Base-by-base conservation (phyloP, 1,140 invertebrate species). In the Chrysoperla carnea region DNA sequence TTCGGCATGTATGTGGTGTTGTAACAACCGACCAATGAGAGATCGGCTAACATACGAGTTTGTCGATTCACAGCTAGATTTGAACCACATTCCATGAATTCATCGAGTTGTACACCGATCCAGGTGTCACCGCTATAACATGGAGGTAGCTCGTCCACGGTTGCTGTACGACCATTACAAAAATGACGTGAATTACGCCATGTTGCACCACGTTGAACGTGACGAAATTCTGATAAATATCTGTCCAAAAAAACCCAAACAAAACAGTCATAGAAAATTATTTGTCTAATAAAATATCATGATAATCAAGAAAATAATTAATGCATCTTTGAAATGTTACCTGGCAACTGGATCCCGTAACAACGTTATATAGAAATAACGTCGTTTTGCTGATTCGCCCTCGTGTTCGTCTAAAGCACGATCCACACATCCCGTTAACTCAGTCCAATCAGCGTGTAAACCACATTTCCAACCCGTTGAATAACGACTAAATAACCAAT, bases 391-490 rank as follows among this genome's bases (percentile, higher is more conserved):
- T 6, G 70, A 69, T 40, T 80, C 75, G 8, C 83, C 84, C 62
- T 92, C 86, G 52, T 84, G 79, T 63, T 84, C 78, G 57, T 90
- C 84, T 50, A 92, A 69, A 54, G 86, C 85, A 37, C 75, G 72
- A 58, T 90, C 84, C 36, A 93, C 88, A 64, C 89, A 87, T 54
- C 75, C 77, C 8, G 86, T 90, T 42, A 98, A 61, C 66, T 98
- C 93, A 9, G 94, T 97, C 84, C 91, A 99, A 67, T 99, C 89
- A 8, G 95, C 92, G 66, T 99, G 95, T 12, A 99, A 67, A 40
- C 95, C 94, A 69, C 95, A 99, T 55, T 89, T 88, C 95, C 95
- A 99, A 39, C 95, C 95, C 12, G 91, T 96, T 6, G 93, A 96
- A 65, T 96, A 97, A 52, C 95, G 75, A 57, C 91, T 96, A 66